Base-by-base conservation (phyloP, 1,140 invertebrate genomes). In the Macrocentrus cingulum region DNA sequence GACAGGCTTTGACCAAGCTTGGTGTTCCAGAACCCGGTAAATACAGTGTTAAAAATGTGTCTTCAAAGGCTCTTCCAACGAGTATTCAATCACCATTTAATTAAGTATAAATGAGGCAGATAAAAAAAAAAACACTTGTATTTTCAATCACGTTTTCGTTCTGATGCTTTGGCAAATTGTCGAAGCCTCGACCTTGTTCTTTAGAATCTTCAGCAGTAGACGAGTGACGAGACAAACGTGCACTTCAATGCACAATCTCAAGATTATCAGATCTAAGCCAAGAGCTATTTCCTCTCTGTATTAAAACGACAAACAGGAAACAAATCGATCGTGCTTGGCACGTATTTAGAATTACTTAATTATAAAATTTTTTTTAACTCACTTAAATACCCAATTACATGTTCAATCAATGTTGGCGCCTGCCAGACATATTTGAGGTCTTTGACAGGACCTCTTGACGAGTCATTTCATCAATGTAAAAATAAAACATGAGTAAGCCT, bases 1-100 rank as follows among this genome's bases (percentile, higher is more conserved):
- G 84, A 63, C 83, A 88, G 72, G 87, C 87, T 15, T 81, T 89
- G 61, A 84, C 65, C 2, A 74, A 64, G 56, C 69, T 77, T 3
- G 74, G 74, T 18, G 66, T 64, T 11, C 51, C 66, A 2, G 63
- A 62, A 16, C 64, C 69, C 56, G 75, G 77, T 80, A 74, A 74
- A 19, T 23, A 42, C 22, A 7, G 4, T 41, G 20, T 18, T 13
- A 13, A 3, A 13, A 34, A n/a, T n/a, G n/a, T n/a, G n/a, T n/a
- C n/a, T n/a, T n/a, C n/a, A n/a, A n/a, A n/a, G n/a, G n/a, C n/a
- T n/a, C n/a, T n/a, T n/a, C n/a, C n/a, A n/a, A n/a, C n/a, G n/a
- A n/a, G n/a, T n/a, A n/a, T n/a, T n/a, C n/a, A n/a, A n/a, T n/a
- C n/a, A n/a, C n/a, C n/a, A n/a, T n/a, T n/a, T n/a, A n/a, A n/a